These are phyloP conservation scores for Pelecanoides urinatrix DNA, from an alignment of 2,113 vertebrate genomes.

Conservation along the genomic window DNA sequence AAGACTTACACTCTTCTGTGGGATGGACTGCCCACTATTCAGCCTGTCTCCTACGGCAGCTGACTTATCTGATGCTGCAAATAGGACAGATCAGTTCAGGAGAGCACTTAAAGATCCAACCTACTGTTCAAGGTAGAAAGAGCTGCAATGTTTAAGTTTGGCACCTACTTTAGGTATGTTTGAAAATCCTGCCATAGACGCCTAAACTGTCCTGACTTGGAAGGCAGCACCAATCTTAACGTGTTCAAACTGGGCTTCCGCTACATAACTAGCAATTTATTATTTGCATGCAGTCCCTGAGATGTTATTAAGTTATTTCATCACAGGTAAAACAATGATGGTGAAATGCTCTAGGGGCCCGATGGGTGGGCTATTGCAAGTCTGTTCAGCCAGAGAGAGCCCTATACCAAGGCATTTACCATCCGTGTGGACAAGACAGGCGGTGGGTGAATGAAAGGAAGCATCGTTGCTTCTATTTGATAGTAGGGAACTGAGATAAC, in stretches of 20 bases:
- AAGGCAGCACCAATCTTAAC: background rate
- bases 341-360: background rate
- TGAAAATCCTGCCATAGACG: background rate
- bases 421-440: background rate
- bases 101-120: background rate
- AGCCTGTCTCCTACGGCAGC: background rate
- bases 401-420: background rate
- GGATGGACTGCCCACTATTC: background rate
- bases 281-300: background rate
- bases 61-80: background rate
- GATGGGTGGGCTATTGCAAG: background rate
- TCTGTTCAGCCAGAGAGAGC: background rate
- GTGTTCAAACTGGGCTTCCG: background rate
- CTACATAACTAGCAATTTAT: background rate
- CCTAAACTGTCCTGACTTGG: background rate
- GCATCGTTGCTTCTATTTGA: background rate
- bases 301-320: background rate
- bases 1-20: background rate
- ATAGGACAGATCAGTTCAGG: background rate
- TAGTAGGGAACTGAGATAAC: background rate
- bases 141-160: background rate
- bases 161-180: background rate
- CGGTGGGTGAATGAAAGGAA: background rate
- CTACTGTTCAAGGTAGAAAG: background rate
- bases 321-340: background rate